These are phyloP conservation scores for Drosophila mercatorum DNA, from an alignment of 2,888 invertebrate species.

Conservation along the genomic window DNA sequence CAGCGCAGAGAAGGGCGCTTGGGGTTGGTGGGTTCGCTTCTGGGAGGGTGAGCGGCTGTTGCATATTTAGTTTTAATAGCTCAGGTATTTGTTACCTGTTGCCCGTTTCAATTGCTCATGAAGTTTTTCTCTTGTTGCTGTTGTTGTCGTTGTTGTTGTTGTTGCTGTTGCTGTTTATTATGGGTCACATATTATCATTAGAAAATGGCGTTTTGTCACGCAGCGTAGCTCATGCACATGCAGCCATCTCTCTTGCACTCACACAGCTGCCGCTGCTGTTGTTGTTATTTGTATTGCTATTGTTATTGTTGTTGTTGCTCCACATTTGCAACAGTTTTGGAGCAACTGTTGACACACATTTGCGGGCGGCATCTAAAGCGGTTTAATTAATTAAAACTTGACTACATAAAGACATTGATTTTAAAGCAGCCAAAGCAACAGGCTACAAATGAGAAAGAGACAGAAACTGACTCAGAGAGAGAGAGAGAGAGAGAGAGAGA, in stretches of 20 bases:
- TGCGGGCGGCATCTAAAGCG: conserved; percentile 18
- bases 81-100: conserved; percentile 80
- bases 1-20: conserved; percentile 5
- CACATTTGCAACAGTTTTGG: conserved; percentile 41
- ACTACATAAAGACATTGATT: conserved; percentile 40
- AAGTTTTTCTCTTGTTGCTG: conserved; percentile 46
- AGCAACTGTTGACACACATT: conserved; percentile 47
- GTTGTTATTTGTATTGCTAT: not conserved
- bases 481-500: not conserved
- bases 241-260: conserved; percentile 46
- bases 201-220: conserved; percentile 83
- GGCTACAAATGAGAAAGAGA: not conserved
- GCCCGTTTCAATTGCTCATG: conserved; percentile 71
- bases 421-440: conserved; percentile 12
- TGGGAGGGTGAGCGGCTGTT: conserved; percentile 45
- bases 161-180: conserved; percentile 61
- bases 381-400: conserved; percentile 42
- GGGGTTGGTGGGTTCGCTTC: not conserved
- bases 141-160: conserved; percentile 45
- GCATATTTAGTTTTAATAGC: conserved; percentile 80
- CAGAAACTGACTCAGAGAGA: too few species aligned
- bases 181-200: conserved; percentile 82
- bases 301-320: conserved; percentile 11
- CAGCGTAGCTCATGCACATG: conserved; percentile 69
- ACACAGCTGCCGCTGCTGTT: not conserved